Evolutionary conservation across 2,888 invertebrate genomes (phyloP).

Genomic region (Colostygia pectinataria): DNA sequence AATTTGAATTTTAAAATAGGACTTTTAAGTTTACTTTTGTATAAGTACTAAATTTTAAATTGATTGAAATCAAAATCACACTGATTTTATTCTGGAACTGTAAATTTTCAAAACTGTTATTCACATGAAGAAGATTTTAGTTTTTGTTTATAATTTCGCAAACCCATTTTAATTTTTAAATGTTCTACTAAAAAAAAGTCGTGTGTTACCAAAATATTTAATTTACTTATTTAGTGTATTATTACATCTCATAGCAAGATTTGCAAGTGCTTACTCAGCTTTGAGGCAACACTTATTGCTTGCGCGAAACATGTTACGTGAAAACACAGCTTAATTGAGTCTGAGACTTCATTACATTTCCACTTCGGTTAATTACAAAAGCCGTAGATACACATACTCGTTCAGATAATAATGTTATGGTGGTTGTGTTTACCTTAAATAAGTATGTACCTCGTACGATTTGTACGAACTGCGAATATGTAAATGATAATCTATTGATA

Average conservation of each 20-base stretch:
- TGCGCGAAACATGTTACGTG: conserved; percentile 8
- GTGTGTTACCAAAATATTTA: neutral
- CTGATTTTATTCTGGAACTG: no score
- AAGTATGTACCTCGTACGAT: no score
- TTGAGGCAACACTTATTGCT: conserved; percentile 10
- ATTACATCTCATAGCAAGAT: conserved; percentile 5
- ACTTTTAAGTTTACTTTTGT: no score
- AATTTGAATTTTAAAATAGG: conserved; percentile 1
- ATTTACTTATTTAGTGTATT: conserved; percentile 3
- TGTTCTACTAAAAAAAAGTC: neutral
- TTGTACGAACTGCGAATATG: no score
- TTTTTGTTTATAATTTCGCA: no score
- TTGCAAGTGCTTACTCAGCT: neutral
- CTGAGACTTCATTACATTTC: conserved; percentile 26
- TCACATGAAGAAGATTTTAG: no score
- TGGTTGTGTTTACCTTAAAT: no score
- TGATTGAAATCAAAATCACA: no score
- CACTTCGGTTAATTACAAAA: conserved; percentile 7
- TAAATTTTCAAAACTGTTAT: no score
- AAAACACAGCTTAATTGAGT: conserved; percentile 28
- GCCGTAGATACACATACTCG: neutral
- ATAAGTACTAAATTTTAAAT: no score
- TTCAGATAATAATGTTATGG: neutral
- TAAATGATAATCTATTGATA: no score
- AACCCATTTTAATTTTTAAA: neutral